These are phyloP conservation scores for Mythimna vitellina DNA, from an alignment of 2,888 invertebrate genomes.

Conservation along the genomic window DNA sequence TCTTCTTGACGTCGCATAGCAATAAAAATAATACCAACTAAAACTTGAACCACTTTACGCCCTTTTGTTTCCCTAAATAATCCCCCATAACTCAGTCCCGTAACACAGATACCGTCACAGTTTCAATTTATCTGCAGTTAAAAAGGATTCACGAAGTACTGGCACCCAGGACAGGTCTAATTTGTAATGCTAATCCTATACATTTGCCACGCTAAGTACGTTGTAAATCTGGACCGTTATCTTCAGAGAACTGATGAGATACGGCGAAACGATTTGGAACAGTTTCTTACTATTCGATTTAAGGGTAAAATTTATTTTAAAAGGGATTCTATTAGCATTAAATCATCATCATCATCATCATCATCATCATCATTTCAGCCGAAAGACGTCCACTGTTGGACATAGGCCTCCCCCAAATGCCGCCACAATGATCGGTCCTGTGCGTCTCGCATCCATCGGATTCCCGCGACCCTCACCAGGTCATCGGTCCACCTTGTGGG, in stretches of 20 bases:
- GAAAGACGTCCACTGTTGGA: no score
- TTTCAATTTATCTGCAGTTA: constrained; percentile 56
- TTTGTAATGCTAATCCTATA: constrained; percentile 65
- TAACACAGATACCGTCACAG: constrained; percentile 45
- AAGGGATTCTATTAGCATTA: background rate
- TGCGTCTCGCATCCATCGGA: no score
- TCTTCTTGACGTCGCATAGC: background rate
- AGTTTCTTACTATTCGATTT: constrained; percentile 23
- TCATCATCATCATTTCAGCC: no score
- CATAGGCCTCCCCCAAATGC: no score
- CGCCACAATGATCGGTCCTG: no score
- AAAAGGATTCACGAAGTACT: constrained; percentile 52
- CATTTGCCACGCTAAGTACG: constrained; percentile 61
- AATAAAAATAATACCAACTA: background rate
- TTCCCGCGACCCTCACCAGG: no score
- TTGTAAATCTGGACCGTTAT: constrained; percentile 59
- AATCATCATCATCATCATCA: no score
- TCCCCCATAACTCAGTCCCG: constrained; percentile 61
- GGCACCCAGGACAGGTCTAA: constrained; percentile 49
- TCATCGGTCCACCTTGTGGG: no score
- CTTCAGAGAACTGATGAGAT: constrained; percentile 38
- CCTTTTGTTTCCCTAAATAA: constrained; percentile 28
- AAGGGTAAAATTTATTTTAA: constrained; percentile 20
- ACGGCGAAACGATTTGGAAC: constrained; percentile 38
- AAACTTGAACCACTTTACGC: constrained; percentile 2